Evolutionary conservation across 2,797 vertebrate genomes (phyloP).

Genomic region (Paratrypauchen microcephalus): DNA sequence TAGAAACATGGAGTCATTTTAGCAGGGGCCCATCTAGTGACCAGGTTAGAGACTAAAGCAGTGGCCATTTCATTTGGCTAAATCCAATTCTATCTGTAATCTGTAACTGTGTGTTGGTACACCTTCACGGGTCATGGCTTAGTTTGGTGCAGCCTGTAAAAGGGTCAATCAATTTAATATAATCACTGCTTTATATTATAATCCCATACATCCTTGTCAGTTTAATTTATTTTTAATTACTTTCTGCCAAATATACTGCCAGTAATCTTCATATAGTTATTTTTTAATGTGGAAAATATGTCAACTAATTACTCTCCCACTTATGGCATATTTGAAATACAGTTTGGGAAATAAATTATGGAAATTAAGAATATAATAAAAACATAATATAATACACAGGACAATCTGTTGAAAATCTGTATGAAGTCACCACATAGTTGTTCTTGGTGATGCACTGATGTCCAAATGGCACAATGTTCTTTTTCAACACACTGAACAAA

Average conservation of each 20-base stretch:
- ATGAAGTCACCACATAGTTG: neutral
- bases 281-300: neutral
- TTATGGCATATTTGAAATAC: neutral
- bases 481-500: neutral
- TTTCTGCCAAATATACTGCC: neutral
- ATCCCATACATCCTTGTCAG: conserved; percentile 1
- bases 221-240: neutral
- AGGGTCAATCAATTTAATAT: neutral
- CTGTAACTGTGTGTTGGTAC: too few relatives aligned
- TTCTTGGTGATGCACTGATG: neutral
- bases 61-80: too few relatives aligned
- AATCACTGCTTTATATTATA: neutral
- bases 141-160: neutral
- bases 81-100: too few relatives aligned
- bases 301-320: neutral
- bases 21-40: too few relatives aligned
- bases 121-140: too few relatives aligned
- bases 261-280: neutral
- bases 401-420: too few relatives aligned
- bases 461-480: neutral
- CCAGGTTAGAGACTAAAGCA: too few relatives aligned
- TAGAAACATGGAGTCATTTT: neutral
- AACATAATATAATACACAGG: neutral
- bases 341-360: neutral
- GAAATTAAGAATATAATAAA: neutral